Evolutionary conservation across 2,113 vertebrate species (phyloP).

Genomic region (Sylvia atricapilla): DNA sequence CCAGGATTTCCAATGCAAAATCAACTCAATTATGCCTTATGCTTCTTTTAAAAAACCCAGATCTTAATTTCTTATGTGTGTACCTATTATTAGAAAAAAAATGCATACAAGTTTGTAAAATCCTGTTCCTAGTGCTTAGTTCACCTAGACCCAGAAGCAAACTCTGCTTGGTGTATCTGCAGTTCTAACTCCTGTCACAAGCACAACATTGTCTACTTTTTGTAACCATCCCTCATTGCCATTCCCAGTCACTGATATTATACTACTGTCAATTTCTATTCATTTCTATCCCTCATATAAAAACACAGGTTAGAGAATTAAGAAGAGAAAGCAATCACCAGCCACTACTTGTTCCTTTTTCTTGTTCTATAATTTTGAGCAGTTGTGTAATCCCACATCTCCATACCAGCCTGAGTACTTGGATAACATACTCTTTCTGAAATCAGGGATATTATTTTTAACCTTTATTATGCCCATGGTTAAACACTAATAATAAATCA

Average conservation of each 20-base stretch:
- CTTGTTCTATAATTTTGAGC: background rate
- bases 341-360: background rate
- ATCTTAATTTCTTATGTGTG: background rate
- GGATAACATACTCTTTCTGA: background rate
- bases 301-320: background rate
- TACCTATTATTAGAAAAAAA: background rate
- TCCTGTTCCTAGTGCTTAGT: background rate
- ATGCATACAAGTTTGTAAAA: background rate
- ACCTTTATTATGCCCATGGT: background rate
- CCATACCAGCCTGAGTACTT: background rate
- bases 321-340: background rate
- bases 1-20: background rate
- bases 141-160: background rate
- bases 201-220: background rate
- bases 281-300: background rate
- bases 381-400: background rate
- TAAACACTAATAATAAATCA: background rate
- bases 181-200: background rate
- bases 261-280: background rate
- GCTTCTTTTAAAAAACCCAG: background rate
- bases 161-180: background rate
- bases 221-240: background rate
- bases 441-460: background rate
- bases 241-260: rapidly evolving
- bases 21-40: background rate